Evolutionary conservation across 2,888 invertebrate genomes (phyloP).

Genomic region (Pachymerium ferrugineum): DNA sequence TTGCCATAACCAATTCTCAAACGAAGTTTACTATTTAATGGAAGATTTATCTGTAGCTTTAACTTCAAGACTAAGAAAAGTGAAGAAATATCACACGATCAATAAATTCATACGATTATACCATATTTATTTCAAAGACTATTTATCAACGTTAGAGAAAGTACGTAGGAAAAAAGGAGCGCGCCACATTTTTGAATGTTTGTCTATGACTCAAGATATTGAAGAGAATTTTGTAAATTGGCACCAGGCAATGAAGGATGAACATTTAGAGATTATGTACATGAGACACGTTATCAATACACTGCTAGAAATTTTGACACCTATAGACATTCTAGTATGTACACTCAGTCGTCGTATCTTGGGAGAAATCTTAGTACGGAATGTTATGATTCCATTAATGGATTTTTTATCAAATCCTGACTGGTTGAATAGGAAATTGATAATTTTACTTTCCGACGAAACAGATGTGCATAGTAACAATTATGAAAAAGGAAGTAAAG

Average conservation of each 20-base stretch:
- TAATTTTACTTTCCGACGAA: slow-evolving; percentile 29
- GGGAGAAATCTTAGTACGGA: slow-evolving; percentile 31
- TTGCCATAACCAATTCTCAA: slow-evolving; percentile 35
- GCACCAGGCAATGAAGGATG: slow-evolving; percentile 32
- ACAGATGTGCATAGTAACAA: background rate
- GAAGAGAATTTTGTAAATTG: slow-evolving; percentile 30
- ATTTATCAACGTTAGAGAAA: background rate
- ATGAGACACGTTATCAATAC: slow-evolving; percentile 34
- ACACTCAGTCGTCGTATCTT: slow-evolving; percentile 28
- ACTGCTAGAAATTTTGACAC: slow-evolving; percentile 35
- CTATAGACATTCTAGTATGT: slow-evolving; percentile 35
- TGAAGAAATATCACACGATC: slow-evolving; percentile 21
- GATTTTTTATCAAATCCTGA: slow-evolving; percentile 39
- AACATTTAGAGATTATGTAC: slow-evolving; percentile 31
- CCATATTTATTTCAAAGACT: slow-evolving; percentile 33
- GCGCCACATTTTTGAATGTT: background rate
- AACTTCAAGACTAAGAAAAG: slow-evolving; percentile 33
- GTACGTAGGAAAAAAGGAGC: background rate
- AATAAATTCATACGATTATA: slow-evolving; percentile 29
- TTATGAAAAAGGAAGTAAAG: background rate
- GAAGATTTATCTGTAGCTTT: slow-evolving; percentile 36
- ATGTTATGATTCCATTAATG: slow-evolving; percentile 39
- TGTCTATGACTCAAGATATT: background rate
- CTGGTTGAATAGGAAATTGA: slow-evolving; percentile 36
- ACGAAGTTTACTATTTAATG: slow-evolving; percentile 34